These are phyloP conservation scores for Dryocosmus kuriphilus DNA, from an alignment of 2,888 invertebrate species.

Conservation along the genomic window DNA sequence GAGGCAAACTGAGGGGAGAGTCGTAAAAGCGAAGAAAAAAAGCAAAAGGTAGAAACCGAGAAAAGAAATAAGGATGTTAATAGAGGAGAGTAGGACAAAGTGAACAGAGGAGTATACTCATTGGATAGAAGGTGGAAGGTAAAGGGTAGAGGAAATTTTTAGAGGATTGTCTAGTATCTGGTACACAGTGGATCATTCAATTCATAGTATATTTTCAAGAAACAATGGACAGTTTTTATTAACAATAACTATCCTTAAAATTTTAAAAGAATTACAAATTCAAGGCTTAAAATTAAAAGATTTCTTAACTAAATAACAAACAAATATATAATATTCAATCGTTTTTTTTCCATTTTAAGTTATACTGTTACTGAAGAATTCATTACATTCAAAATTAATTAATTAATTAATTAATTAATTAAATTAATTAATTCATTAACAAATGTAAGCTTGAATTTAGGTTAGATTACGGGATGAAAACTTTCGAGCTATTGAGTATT, in stretches of 20 bases:
- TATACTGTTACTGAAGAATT: no score
- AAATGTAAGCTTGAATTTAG: neutral
- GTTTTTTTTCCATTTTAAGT: no score
- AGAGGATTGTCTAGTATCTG: conserved; percentile 6
- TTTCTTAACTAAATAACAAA: no score
- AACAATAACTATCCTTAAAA: neutral
- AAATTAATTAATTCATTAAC: no score
- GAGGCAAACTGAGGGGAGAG: conserved; percentile 4
- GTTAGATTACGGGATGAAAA: neutral
- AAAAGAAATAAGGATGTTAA: conserved; percentile 24
- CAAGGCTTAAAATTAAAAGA: no score
- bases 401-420: no score
- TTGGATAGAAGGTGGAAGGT: neutral
- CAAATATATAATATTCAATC: no score
- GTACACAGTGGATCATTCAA: conserved; percentile 20
- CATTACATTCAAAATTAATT: no score
- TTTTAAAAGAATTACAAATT: no score
- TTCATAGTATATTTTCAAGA: neutral
- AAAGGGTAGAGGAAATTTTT: neutral
- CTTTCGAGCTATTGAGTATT: neutral
- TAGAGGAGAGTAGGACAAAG: neutral
- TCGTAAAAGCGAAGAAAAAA: conserved; percentile 7
- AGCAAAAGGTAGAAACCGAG: neutral
- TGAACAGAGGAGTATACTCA: conserved; percentile 13
- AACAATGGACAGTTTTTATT: neutral